Base-by-base conservation (phyloP, 1,140 invertebrate species). In the Whitmania pigra region DNA sequence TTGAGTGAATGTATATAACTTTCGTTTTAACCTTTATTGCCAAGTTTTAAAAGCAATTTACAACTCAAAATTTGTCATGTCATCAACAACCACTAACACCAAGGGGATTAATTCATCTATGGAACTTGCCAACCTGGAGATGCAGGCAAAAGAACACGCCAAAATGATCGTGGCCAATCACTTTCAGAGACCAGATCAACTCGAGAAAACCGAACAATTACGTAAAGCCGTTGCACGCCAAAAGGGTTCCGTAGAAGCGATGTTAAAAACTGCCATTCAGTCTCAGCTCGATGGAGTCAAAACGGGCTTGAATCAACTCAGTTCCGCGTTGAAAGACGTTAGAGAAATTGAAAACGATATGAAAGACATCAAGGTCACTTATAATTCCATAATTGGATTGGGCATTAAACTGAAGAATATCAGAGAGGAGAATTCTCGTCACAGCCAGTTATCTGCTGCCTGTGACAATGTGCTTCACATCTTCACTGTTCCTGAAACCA, bases 381-480 rank as follows among this genome's bases (percentile, higher is more conserved):
- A 94, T 73, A 82, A 83, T 63, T 82, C 85, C 13, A 85, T 93
- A 0, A 86, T 88, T 18, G 84, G 86, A 9, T 82, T 97, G 2
- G 89, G 88, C 60, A 85, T 88, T 17, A 89, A 88, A 54, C 80
- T 99, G 13, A 88, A 90, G 78, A 86, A 89, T 67, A 90, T 98
- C 0, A 86, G 92, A 53, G 90, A 92, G 74, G 94, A 98, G 82
- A 96, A 96, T 80, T 90, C 90, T 74, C 87, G 89, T 25, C 93
- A 98, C 82, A 84, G 83, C 76, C 86, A 99, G 82, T 95, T 97
- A 81, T 92, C 92, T 0, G 95, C 94, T 17, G 94, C 95, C 2
- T 94, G 94, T 85, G 94, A 98, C 79, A 98, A 98, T 81, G 83
- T 99, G 7, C 97, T 96, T 80, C 93, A 98, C 78, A 95, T 99